Evolutionary conservation across 2,113 vertebrate species (phyloP), one percentile per base, ranked within the genome.

Genomic region (Stictonetta naevosa): DNA sequence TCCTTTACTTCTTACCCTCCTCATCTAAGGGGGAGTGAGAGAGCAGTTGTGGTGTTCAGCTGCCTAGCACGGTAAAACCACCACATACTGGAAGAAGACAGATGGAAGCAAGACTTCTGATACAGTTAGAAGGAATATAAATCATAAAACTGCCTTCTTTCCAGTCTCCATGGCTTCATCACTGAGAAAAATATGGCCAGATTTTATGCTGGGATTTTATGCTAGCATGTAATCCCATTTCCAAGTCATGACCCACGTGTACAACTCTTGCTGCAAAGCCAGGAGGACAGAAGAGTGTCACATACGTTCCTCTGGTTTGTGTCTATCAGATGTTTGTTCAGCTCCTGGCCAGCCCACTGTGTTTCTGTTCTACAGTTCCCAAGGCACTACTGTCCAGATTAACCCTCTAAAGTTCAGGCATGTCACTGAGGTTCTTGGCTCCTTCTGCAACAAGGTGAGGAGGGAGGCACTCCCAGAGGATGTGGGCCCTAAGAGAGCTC

Each of bases 361-460:
- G 25, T 16, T 60, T 31, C 22, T 50, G 11, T 42, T 6, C 40
- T 38, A 20, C 38, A 14, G 31, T 38, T 60, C 19, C n/a, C 0
- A 1, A 46, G 31, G 50, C 26, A 29, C 5, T 15, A 3, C 34
- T 42, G 20, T 36, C 11, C 12, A 8, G 14, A 17, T 22, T 16
- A 58, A 20, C 11, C 7, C 55, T 58, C 13, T 5, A 2, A 25
- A 17, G 5, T 36, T 48, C 15, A 20, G 42, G 21, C 33, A 13
- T 36, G 11, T 58, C 29, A 9, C 29, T 46, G 62, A 0, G 0
- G 23, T 1, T 1, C 14, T 36, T 31, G 0, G 11, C 44, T 66
- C 52, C 13, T 44, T 44, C 50, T 28, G n/a, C 1, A 1, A 56
- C 22, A 20, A 48, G 14, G 8, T 10, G 14, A 29, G 69, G 20